These are phyloP conservation scores for Crocidura indochinensis DNA, from an alignment of 2,797 vertebrate species.

Conservation along the genomic window DNA sequence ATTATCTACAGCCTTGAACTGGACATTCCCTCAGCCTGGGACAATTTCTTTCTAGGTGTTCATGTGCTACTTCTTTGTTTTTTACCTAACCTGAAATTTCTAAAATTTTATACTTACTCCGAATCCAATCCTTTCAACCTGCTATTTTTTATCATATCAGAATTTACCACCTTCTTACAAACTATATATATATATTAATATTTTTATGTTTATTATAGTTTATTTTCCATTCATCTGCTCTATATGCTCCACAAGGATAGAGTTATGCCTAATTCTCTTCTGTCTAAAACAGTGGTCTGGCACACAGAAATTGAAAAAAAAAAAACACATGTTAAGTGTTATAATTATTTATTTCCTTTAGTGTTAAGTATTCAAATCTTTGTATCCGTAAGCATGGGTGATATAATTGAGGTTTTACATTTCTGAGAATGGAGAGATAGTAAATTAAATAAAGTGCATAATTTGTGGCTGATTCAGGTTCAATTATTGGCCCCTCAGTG, in stretches of 20 bases:
- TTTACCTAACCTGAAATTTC: not conserved
- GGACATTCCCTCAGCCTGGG: not conserved
- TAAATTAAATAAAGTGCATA: too few species aligned
- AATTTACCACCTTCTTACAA: not conserved
- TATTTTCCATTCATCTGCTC: not conserved
- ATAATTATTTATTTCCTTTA: not conserved
- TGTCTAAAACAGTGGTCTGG: not conserved
- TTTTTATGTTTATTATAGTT: not conserved
- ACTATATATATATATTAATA: not conserved
- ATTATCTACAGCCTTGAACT: accelerated
- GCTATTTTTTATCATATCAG: not conserved
- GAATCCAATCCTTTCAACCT: not conserved
- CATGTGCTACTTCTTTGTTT: not conserved
- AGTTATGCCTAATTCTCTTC: not conserved
- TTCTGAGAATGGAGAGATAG: not conserved
- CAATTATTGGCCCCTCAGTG: not conserved
- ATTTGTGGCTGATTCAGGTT: not conserved
- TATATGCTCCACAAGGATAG: not conserved
- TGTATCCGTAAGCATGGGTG: not conserved
- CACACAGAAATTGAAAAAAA: conserved; percentile 6
- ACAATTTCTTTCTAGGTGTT: not conserved
- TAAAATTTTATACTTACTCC: not conserved
- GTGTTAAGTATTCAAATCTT: conserved; percentile 46
- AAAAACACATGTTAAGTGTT: not conserved
- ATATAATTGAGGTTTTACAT: not conserved